phyloP scores from a whole-genome alignment of 2,888 invertebrate species.

The Lepidonotus clava region DNA sequence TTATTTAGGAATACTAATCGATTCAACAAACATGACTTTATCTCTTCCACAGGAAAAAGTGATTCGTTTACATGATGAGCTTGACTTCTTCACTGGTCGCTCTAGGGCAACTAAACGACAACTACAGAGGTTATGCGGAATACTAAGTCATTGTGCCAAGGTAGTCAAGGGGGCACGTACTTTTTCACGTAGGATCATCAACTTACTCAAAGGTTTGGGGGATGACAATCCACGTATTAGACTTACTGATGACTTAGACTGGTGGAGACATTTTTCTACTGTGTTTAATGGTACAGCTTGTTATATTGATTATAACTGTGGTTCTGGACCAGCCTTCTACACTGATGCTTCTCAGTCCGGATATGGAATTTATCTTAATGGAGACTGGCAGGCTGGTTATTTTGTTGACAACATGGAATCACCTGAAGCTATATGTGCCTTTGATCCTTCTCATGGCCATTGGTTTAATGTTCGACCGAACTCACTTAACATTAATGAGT shows the following conservation, averaged over 20 bases:
- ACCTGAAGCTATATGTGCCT: not conserved
- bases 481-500: not conserved
- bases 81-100: not conserved
- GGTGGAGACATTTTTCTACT: not conserved
- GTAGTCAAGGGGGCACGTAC: not conserved
- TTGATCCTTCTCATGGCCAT: not conserved
- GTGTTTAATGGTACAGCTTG: not conserved
- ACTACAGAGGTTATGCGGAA: not conserved
- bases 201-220: not conserved
- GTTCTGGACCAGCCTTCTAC: not conserved
- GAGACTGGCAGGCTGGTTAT: not conserved
- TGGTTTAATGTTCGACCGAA: not conserved
- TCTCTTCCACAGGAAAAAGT: not conserved
- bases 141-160: not conserved
- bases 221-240: not conserved
- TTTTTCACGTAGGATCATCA: not conserved
- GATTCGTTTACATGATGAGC: not conserved
- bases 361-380: not conserved
- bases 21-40: not conserved
- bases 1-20: not conserved
- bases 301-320: not conserved
- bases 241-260: not conserved
- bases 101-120: not conserved
- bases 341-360: not conserved
- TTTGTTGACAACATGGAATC: not conserved